A percentile compares a stretch with the other conserved stretches of the same genome.
Evolutionary conservation across 2,113 vertebrate genomes (phyloP).

Genomic region (Platichthys flesus): DNA sequence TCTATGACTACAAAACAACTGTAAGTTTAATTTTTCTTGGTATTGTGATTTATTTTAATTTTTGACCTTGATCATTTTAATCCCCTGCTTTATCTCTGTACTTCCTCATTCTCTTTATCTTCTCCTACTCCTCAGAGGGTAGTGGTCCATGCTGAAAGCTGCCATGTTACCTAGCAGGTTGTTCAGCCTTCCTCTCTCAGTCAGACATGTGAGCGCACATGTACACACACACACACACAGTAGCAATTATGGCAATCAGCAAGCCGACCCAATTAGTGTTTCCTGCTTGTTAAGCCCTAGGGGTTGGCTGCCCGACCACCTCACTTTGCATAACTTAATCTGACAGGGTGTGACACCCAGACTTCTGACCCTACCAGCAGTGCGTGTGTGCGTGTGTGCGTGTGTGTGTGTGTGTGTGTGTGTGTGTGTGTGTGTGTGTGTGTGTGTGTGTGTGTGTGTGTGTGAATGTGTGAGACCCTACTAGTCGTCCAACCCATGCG

Average conservation of each 20-base stretch:
- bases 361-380: slow-evolving; percentile 86
- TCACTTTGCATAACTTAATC: slow-evolving; percentile 98
- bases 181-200: slow-evolving; percentile 46
- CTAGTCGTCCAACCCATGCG: slow-evolving; percentile 82
- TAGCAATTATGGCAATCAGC: slow-evolving; percentile 99
- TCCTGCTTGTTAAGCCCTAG: slow-evolving; percentile 90
- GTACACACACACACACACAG: slow-evolving; percentile 84
- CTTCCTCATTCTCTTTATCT: slow-evolving; percentile 42
- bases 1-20: background rate
- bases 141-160: slow-evolving; percentile 52
- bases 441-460: slow-evolving; percentile 15
- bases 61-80: slow-evolving; percentile 34
- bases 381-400: slow-evolving; percentile 49
- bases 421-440: slow-evolving; percentile 39
- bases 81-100: slow-evolving; percentile 34
- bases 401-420: slow-evolving; percentile 10
- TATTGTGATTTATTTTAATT: slow-evolving; percentile 33
- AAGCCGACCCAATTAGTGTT: slow-evolving; percentile 98
- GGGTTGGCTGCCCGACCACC: slow-evolving; percentile 86
- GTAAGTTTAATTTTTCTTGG: slow-evolving; percentile 21
- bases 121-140: slow-evolving; percentile 32
- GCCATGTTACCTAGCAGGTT: slow-evolving; percentile 60
- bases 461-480: slow-evolving; percentile 27
- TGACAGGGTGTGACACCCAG: slow-evolving; percentile 95
- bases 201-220: slow-evolving; percentile 19